A percentile compares a stretch with the other conserved stretches of the same genome.
Evolutionary conservation across 2,797 vertebrate species (phyloP).

Genomic region (Urosaurus nigricauda): DNA sequence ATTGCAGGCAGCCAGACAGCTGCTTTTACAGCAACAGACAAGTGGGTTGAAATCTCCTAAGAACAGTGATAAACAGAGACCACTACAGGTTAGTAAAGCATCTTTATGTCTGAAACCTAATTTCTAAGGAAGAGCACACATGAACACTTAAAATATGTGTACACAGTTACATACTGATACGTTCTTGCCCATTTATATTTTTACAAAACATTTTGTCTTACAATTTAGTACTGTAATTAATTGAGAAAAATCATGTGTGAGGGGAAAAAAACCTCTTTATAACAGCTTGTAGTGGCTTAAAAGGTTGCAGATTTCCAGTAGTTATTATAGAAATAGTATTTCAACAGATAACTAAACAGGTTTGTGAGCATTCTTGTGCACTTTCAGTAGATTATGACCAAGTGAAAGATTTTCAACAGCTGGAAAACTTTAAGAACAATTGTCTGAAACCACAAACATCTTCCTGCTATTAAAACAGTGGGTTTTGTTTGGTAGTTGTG

Average conservation of each 20-base stretch:
- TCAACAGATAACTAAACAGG: constrained; percentile 35
- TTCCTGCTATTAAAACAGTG: constrained; percentile 61
- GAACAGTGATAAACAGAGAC: constrained; percentile 98
- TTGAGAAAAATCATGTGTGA: constrained; percentile 31
- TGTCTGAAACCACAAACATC: constrained; percentile 55
- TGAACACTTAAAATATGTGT: not conserved
- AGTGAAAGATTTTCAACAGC: constrained; percentile 54
- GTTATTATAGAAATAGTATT: constrained; percentile 38
- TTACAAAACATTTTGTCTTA: constrained; percentile 23
- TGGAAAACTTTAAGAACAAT: constrained; percentile 51
- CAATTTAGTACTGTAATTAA: constrained; percentile 34
- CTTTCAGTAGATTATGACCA: constrained; percentile 46
- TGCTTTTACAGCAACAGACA: constrained; percentile 98
- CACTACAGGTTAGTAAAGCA: constrained; percentile 92
- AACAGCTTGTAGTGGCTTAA: constrained; percentile 48
- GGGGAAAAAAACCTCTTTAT: constrained; percentile 46
- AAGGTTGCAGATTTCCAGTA: constrained; percentile 43
- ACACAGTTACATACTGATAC: not conserved
- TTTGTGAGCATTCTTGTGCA: constrained; percentile 23
- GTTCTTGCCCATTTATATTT: not conserved
- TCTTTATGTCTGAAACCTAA: constrained; percentile 55
- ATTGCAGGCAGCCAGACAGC: constrained; percentile 97
- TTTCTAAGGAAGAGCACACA: constrained; percentile 25
- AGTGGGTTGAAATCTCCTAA: constrained; percentile 99
- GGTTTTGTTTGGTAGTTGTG: constrained; percentile 18